Evolutionary conservation across 2,888 invertebrate genomes (phyloP).

Genomic region (Cylloceria caligata): DNA sequence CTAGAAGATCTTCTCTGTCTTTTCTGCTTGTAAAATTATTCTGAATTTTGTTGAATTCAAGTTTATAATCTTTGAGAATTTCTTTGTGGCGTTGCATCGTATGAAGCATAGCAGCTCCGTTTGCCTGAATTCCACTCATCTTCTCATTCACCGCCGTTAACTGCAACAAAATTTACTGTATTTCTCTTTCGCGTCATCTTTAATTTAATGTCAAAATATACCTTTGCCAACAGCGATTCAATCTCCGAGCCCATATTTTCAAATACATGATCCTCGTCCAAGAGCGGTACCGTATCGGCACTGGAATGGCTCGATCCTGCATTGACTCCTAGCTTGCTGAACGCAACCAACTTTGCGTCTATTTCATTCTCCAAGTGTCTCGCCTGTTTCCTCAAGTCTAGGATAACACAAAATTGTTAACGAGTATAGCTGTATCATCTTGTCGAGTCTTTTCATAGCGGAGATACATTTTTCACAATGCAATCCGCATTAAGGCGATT

Average conservation of each 20-base stretch:
- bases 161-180: conserved; percentile 82
- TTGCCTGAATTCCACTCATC: conserved; percentile 93
- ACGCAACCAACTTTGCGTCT: conserved; percentile 97
- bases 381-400: conserved; percentile 96
- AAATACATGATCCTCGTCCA: conserved; percentile 95
- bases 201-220: conserved; percentile 76
- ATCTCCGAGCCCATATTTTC: conserved; percentile 97
- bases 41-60: conserved; percentile 96
- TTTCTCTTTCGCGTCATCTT: neutral
- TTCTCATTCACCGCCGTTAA: conserved; percentile 92
- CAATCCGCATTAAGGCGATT: neutral
- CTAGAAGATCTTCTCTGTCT: conserved; percentile 95
- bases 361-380: conserved; percentile 98
- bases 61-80: conserved; percentile 95
- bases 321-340: conserved; percentile 94
- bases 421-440: too few species aligned
- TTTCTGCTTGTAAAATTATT: conserved; percentile 91
- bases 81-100: conserved; percentile 98
- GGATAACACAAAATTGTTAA: conserved; percentile 75
- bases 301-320: conserved; percentile 76
- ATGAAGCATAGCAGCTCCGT: conserved; percentile 94
- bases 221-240: conserved; percentile 93
- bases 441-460: neutral
- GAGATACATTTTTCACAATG: neutral
- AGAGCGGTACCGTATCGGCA: conserved; percentile 91